These are phyloP conservation scores for Menura novaehollandiae DNA, from an alignment of 2,113 vertebrate species.

Conservation along the genomic window DNA sequence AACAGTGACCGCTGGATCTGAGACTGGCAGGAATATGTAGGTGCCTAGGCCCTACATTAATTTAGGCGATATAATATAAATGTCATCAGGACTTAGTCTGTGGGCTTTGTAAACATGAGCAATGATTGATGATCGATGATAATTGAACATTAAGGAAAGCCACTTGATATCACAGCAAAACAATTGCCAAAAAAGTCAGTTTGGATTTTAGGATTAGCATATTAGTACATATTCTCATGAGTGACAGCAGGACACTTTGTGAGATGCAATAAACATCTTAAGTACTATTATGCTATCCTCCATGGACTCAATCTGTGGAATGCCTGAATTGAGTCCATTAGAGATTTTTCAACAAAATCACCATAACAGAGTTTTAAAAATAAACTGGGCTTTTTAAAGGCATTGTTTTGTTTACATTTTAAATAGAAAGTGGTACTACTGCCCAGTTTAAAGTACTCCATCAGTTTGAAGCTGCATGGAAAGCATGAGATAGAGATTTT, in stretches of 20 bases:
- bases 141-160: neutral
- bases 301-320: neutral
- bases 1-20: neutral
- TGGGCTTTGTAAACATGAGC: neutral
- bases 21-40: neutral
- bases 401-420: neutral
- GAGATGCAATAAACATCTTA: neutral
- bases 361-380: neutral
- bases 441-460: neutral
- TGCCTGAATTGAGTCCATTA: neutral
- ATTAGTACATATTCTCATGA: rapidly evolving
- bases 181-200: neutral
- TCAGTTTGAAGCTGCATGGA: neutral
- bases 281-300: neutral
- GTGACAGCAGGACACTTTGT: neutral
- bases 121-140: neutral
- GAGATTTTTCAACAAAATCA: neutral
- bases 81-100: neutral
- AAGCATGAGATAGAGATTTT: neutral
- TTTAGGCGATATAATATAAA: neutral
- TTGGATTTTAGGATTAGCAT: neutral
- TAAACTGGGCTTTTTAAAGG: neutral
- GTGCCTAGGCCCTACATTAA: neutral
- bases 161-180: neutral
- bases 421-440: neutral